Evolutionary conservation across 2,888 invertebrate genomes (phyloP), one percentile per base, ranked within the genome.

Genomic region (Morpho achilles): DNA sequence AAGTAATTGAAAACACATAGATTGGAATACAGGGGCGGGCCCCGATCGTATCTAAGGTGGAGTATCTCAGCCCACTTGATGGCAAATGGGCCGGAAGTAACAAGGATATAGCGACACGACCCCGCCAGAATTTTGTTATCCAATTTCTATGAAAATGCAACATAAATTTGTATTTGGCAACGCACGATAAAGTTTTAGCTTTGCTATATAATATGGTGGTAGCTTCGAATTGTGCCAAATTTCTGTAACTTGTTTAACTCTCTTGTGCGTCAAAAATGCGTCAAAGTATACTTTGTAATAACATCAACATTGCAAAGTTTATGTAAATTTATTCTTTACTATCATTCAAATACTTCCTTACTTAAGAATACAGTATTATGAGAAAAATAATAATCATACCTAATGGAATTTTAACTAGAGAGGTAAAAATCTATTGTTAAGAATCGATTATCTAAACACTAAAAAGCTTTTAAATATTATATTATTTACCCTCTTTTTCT

Each of bases 51-150:
- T 84, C 86, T 80, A 75, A 80, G 82, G 85, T 84, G 77, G 86
- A 84, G 87, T 87, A 88, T 88, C 83, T 74, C 87, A 82, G 75
- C 70, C 81, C 89, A 88, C 88, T 89, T 87, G 87, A 72, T 71
- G 70, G 77, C 81, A 84, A 89, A 89, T 87, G 85, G 85, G 62
- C 73, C 74, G 83, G 80, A 85, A 87, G 78, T 83, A 86, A 87
- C 72, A 70, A 72, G 83, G 79, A 84, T 85, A 83, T 79, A 85
- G 80, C 72, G 77, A 75, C 77, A 74, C 77, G 78, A 77, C 75
- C 77, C 77, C 75, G 66, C 66, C 72, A 69, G 77, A 84, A 84
- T 67, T 84, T 81, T 80, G 78, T 79, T 79, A 77, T 74, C 75
- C 73, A 76, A 74, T 79, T 78, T 74, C 72, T 73, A 76, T 74